Conservation (phyloP, 2,797 vertebrate genomes). For the Gallinago nigripennis region DNA sequence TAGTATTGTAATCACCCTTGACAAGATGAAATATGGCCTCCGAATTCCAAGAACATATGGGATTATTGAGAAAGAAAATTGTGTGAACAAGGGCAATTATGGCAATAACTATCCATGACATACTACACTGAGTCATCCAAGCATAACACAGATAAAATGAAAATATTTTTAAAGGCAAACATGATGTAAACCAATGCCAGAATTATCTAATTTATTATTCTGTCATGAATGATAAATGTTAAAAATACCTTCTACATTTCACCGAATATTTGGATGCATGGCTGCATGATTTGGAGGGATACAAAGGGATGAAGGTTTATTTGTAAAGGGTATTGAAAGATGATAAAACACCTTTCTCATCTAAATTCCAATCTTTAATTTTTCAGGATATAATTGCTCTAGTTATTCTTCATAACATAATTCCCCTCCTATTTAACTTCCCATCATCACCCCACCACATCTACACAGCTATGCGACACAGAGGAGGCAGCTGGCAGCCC, state of each 20-base stretch:
- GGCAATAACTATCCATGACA: conserved; percentile 57
- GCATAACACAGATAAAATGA: conserved; percentile 41
- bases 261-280: neutral
- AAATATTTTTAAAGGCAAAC: conserved; percentile 65
- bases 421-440: neutral
- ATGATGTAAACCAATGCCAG: conserved; percentile 43
- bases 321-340: neutral
- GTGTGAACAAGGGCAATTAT: conserved; percentile 65
- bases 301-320: neutral
- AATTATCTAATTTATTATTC: conserved; percentile 53
- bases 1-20: conserved; percentile 19
- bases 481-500: neutral
- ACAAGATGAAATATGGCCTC: conserved; percentile 59
- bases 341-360: neutral
- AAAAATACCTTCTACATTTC: neutral
- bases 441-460: neutral
- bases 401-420: neutral
- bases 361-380: conserved; percentile 26
- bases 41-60: conserved; percentile 51
- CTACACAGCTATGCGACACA: neutral
- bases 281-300: neutral
- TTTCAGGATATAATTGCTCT: neutral
- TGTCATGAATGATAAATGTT: conserved; percentile 22
- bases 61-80: conserved; percentile 67
- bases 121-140: neutral